Percentiles rank a stretch among this genome's conserved stretches.
Evolutionary conservation across 37 sponge, comb jelly and placozoan species (phyloP).

Genomic region (Corticium candelabrum): DNA sequence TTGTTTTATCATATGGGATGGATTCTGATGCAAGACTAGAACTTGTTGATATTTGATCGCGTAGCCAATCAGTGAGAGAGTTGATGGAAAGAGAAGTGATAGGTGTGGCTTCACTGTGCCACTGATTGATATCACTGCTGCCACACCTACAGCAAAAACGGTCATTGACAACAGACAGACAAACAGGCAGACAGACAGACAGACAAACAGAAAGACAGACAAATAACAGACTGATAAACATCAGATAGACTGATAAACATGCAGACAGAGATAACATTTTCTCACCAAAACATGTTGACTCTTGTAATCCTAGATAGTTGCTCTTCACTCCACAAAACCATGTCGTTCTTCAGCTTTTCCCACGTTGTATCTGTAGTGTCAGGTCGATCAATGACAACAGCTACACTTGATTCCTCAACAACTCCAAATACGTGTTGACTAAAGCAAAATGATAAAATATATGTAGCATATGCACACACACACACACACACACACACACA

Average conservation of each 20-base stretch:
- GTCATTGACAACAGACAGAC: not conserved
- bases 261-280: too few species aligned
- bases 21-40: not conserved
- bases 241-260: too few species aligned
- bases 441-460: not conserved
- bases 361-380: not conserved
- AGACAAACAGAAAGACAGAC: too few species aligned
- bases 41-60: not conserved
- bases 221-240: too few species aligned
- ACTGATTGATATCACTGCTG: not conserved
- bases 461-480: too few species aligned
- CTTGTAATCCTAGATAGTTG: not conserved
- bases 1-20: not conserved
- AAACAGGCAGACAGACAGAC: too few species aligned
- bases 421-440: not conserved
- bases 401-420: not conserved
- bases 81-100: not conserved
- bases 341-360: not conserved
- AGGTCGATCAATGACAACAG: not conserved
- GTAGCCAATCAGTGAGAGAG: not conserved
- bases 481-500: too few species aligned
- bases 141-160: not conserved
- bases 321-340: not conserved
- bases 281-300: not conserved
- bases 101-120: not conserved